phyloP scores from a whole-genome alignment of 1,140 invertebrate genomes.

The Ostrea edulis region DNA sequence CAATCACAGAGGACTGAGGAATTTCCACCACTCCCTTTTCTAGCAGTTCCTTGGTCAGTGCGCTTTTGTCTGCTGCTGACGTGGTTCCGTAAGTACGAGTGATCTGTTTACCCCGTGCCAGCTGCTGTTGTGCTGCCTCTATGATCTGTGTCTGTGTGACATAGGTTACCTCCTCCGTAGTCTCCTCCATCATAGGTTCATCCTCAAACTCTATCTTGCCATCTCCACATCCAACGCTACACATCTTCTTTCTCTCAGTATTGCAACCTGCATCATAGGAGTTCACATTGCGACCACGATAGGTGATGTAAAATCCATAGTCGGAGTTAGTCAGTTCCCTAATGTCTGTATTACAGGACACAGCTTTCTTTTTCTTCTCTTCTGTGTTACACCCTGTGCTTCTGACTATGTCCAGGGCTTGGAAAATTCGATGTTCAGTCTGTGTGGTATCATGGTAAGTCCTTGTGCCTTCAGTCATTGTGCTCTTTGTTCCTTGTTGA shows the following conservation, averaged over 20 bases:
- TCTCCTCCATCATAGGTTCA: constrained; percentile 59
- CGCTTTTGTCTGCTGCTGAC: not conserved
- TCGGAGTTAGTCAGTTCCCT: constrained; percentile 60
- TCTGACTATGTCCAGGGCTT: constrained; percentile 67
- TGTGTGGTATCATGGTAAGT: constrained; percentile 60
- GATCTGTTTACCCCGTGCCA: constrained; percentile 31
- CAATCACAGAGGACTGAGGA: constrained; percentile 34
- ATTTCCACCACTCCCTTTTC: constrained; percentile 40
- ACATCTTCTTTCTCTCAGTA: constrained; percentile 48
- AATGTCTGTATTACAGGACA: constrained; percentile 67
- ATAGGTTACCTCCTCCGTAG: constrained; percentile 51
- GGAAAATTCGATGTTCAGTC: constrained; percentile 73
- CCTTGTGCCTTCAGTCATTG: constrained; percentile 71
- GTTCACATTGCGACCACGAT: constrained; percentile 56
- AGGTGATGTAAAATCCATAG: constrained; percentile 66
- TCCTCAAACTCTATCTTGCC: constrained; percentile 64
- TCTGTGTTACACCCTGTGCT: constrained; percentile 72
- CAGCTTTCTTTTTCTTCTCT: constrained; percentile 56
- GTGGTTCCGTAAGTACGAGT: not conserved
- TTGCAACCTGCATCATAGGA: constrained; percentile 51
- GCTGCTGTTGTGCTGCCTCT: constrained; percentile 40
- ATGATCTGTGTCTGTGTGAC: constrained; percentile 43
- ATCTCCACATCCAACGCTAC: constrained; percentile 61
- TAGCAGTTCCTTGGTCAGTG: constrained; percentile 31
- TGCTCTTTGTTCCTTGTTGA: constrained; percentile 61